These are phyloP conservation scores for Anoplius nigerrimus DNA, from an alignment of 2,888 invertebrate genomes.

Conservation along the genomic window DNA sequence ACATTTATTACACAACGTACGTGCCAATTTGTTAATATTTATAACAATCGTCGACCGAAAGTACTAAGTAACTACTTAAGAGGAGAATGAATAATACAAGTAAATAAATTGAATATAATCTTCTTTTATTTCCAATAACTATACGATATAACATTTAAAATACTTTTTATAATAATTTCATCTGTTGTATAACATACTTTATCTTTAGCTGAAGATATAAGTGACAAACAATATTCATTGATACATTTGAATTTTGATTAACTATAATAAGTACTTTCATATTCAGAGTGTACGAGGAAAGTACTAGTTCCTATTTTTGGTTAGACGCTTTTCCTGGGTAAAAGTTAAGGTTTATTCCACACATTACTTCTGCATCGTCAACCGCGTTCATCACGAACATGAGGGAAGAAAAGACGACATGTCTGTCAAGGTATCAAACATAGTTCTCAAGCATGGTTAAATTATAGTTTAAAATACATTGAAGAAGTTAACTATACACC, in stretches of 20 bases:
- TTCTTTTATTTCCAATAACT: constrained; percentile 12
- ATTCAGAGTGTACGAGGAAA: not conserved
- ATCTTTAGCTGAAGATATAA: no score
- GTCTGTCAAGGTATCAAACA: no score
- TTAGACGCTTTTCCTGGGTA: no score
- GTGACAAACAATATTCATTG: not conserved
- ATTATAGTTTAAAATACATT: no score
- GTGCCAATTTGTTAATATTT: constrained; percentile 4
- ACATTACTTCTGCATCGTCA: no score
- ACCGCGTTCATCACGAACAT: no score
- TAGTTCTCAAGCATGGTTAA: no score
- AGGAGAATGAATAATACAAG: constrained; percentile 8
- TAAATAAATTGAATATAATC: constrained; percentile 7
- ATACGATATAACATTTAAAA: constrained; percentile 4
- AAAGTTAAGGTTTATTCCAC: no score
- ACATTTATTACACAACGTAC: not conserved
- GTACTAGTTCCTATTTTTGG: not conserved
- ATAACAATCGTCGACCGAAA: not conserved
- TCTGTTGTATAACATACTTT: no score
- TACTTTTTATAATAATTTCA: no score
- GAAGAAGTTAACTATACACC: no score
- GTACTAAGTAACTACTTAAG: not conserved
- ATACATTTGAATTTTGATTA: constrained; percentile 9
- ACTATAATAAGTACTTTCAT: constrained; percentile 28
- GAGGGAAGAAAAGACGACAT: no score